These are phyloP conservation scores for Pteromalus puparum DNA, from an alignment of 1,140 invertebrate species.

Conservation along the genomic window DNA sequence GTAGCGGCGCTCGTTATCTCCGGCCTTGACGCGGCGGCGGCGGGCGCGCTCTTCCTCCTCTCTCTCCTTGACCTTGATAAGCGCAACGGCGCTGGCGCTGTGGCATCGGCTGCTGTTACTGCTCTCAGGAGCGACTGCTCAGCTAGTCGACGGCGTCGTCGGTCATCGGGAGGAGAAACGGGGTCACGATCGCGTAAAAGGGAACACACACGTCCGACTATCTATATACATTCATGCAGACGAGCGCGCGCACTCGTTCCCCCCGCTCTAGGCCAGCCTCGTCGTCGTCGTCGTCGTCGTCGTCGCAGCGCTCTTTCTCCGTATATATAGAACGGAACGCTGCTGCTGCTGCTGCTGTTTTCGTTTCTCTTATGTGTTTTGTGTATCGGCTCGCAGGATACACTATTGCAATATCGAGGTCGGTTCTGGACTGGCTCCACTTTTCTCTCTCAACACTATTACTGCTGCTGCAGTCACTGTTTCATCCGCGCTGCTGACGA, in stretches of 20 bases:
- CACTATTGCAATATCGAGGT: no score
- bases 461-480: background rate
- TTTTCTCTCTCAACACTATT: background rate
- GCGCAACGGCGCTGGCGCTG: background rate
- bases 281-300: no score
- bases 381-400: no score
- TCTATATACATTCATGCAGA: constrained; percentile 21
- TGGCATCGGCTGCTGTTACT: no score
- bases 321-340: background rate
- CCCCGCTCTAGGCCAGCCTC: background rate
- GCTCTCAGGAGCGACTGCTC: no score
- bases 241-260: background rate
- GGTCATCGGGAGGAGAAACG: constrained; percentile 69
- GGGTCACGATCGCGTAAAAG: constrained; percentile 73
- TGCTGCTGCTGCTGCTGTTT: no score
- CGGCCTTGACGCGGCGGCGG: constrained; percentile 41
- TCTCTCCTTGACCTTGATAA: constrained; percentile 57
- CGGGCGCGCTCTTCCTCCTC: constrained; percentile 48
- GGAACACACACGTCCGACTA: constrained; percentile 62
- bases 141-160: constrained; percentile 54
- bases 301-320: background rate
- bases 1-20: background rate
- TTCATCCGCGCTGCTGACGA: constrained; percentile 37
- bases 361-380: no score
- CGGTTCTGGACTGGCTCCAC: background rate